A percentile compares a stretch with the other conserved stretches of the same genome.
Evolutionary conservation across 2,797 vertebrate species (phyloP).

Genomic region (Tapirus indicus): DNA sequence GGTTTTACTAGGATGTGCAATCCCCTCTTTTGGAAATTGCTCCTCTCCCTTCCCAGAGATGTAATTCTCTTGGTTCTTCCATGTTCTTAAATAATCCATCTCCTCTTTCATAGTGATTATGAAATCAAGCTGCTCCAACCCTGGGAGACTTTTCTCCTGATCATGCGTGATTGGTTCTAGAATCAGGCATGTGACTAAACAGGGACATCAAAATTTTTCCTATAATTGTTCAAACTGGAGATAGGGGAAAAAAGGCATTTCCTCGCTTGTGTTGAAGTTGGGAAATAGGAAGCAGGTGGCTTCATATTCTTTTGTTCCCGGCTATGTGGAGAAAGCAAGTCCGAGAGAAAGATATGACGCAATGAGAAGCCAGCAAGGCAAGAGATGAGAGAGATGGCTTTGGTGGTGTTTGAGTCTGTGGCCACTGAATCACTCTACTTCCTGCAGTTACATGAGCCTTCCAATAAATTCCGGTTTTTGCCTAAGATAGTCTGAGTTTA

Average conservation of each 20-base stretch:
- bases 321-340: background rate
- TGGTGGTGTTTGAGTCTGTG: background rate
- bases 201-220: constrained; percentile 12
- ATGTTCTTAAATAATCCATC: background rate
- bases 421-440: background rate
- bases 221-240: constrained; percentile 61
- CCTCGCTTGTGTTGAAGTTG: constrained; percentile 25
- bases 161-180: background rate
- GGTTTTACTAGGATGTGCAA: background rate
- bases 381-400: background rate
- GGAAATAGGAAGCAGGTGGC: constrained; percentile 72
- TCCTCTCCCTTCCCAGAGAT: background rate
- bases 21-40: background rate
- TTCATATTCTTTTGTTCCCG: constrained; percentile 40
- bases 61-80: background rate
- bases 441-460: background rate
- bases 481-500: constrained; percentile 2
- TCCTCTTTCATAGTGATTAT: background rate
- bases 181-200: constrained; percentile 13
- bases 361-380: background rate
- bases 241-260: constrained; percentile 18
- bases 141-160: background rate
- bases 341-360: background rate
- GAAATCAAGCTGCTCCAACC: background rate
- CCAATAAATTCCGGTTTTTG: background rate